Conservation (phyloP, 2,888 invertebrate species). For the Emmelina monodactyla region DNA sequence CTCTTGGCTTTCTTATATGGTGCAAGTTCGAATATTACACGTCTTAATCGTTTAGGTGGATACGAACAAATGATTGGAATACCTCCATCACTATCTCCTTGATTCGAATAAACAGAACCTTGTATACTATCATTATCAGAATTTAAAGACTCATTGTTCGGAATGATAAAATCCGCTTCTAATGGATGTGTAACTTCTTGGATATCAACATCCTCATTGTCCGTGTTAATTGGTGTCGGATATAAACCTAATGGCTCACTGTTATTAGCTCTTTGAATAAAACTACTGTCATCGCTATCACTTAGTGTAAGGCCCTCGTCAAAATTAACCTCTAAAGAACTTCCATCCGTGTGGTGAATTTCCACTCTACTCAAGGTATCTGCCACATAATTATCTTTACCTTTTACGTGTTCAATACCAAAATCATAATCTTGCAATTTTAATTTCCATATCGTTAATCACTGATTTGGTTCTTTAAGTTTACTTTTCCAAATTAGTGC, state of each 20-base stretch:
- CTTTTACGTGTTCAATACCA: conserved; percentile 1
- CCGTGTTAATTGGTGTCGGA: too few species aligned
- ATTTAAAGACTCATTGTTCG: too few species aligned
- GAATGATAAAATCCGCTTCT: too few species aligned
- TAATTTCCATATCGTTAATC: conserved; percentile 12
- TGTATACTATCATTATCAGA: too few species aligned
- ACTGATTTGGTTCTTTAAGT: conserved; percentile 13
- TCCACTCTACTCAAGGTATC: conserved; percentile 7
- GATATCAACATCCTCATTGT: too few species aligned
- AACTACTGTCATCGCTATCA: too few species aligned
- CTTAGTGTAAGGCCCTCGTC: too few species aligned
- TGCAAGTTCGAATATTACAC: conserved; percentile 8
- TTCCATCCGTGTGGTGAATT: conserved; percentile 2
- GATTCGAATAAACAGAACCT: neutral
- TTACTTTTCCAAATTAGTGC: conserved; percentile 12
- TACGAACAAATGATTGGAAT: conserved; percentile 7
- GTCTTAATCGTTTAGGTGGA: conserved; percentile 4
- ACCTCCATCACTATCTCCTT: conserved; percentile 4
- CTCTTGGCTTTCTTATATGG: conserved; percentile 6
- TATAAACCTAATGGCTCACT: too few species aligned
- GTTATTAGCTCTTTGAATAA: too few species aligned
- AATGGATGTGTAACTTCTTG: too few species aligned
- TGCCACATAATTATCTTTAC: conserved; percentile 2
- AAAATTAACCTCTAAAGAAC: neutral
- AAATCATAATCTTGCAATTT: conserved; percentile 14